phyloP scores from a whole-genome alignment of 2,113 vertebrate species.

The Lophura nycthemera region DNA sequence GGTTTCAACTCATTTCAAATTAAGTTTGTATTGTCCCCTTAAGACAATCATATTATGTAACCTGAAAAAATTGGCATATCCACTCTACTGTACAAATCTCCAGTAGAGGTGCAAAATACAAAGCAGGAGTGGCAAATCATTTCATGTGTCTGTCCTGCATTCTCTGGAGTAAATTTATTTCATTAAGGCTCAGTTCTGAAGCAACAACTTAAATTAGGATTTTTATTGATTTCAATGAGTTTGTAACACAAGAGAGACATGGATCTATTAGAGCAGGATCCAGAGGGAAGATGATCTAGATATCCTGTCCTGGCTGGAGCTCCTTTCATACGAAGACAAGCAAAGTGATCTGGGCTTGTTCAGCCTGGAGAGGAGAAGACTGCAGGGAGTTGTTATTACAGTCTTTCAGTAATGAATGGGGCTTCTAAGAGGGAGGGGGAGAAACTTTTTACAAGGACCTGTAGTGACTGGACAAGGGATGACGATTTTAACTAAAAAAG shows the following conservation, averaged over 20 bases:
- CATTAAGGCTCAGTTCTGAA: neutral
- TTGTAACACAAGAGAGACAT: neutral
- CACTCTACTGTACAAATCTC: neutral
- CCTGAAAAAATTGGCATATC: neutral
- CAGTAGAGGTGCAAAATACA: neutral
- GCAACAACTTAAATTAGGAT: neutral
- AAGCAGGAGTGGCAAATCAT: neutral
- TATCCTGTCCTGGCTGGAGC: neutral
- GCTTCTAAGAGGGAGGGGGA: neutral
- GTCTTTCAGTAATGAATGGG: neutral
- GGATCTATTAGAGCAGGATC: neutral
- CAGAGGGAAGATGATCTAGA: neutral
- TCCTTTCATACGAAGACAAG: neutral
- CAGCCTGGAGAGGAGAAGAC: neutral
- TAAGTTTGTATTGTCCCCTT: neutral
- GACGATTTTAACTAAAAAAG: neutral
- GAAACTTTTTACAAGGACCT: neutral
- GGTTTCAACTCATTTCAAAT: neutral
- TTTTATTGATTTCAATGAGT: neutral
- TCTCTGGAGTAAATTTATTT: neutral
- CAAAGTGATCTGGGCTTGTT: neutral
- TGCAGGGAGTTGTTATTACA: neutral
- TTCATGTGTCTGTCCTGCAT: neutral
- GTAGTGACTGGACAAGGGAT: neutral
- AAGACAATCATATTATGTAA: neutral